A percentile compares a stretch with the other conserved stretches of the same genome.
These are phyloP conservation scores for Orestias chungarensis DNA, from an alignment of 2,797 vertebrate species.

Conservation along the genomic window DNA sequence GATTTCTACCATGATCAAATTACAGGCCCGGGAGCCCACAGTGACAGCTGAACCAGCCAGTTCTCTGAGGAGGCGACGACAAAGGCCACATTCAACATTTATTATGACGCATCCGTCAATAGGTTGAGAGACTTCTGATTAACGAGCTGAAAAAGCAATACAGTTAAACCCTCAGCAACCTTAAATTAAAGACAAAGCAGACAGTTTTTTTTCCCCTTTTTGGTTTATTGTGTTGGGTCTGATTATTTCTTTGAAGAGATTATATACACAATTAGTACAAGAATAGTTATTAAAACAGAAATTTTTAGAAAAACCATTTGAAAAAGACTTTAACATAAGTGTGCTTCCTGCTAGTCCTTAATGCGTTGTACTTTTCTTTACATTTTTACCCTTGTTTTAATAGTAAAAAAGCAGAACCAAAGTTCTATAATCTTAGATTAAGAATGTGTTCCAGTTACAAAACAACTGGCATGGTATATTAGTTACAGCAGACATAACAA, in stretches of 20 bases:
- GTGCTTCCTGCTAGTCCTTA: constrained; percentile 12
- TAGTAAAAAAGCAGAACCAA: constrained; percentile 4
- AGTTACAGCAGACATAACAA: constrained; percentile 71
- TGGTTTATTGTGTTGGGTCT: constrained; percentile 84
- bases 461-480: constrained; percentile 57
- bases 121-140: background rate
- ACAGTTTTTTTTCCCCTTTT: constrained; percentile 10
- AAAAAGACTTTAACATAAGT: constrained; percentile 53
- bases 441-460: constrained; percentile 54
- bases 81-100: background rate
- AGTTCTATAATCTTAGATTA: constrained; percentile 46
- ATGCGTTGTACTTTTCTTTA: background rate
- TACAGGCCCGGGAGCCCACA: constrained; percentile 16
- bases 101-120: background rate
- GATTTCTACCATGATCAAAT: constrained; percentile 66
- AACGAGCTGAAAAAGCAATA: background rate
- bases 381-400: constrained; percentile 4
- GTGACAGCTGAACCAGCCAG: constrained; percentile 50
- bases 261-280: constrained; percentile 88
- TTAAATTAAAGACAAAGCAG: background rate
- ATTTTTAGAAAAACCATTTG: constrained; percentile 55
- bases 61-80: constrained; percentile 10
- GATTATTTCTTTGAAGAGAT: constrained; percentile 84
- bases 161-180: background rate
- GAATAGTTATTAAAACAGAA: constrained; percentile 52